Evolutionary conservation across 2,113 vertebrate genomes (phyloP), one percentile per base, ranked within the genome.

Genomic region (Scalopus aquaticus): DNA sequence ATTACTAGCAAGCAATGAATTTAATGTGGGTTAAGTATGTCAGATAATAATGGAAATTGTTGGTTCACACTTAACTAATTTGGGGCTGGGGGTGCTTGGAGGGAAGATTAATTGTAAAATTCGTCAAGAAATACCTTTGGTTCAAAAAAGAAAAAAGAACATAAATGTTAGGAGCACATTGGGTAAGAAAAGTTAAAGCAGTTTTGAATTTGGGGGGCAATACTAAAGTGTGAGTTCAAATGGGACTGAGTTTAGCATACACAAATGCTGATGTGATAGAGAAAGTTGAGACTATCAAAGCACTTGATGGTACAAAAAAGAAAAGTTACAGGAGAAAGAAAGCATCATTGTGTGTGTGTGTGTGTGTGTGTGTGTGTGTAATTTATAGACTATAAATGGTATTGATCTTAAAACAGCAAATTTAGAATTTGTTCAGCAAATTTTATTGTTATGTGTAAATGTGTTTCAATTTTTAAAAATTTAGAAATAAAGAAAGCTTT

Each of bases 121-220:
- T 17, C 20, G 30, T 24, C 46, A 67, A 60, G 13, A 69, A 76
- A 58, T 2, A n/a, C 42, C 12, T 69, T 77, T n/a, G 56, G 74
- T 32, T 17, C 13, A 30, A 54, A 65, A 81, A 42, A 88, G 16
- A 51, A 3, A 56, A 65, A 81, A 44, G 76, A 62, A 3, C 58
- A 37, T 35, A 30, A 42, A 28, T 1, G 32, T 64, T 44, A 10
- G 28, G 37, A 73, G 17, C 9, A 9, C 24, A 67, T 9, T 39
- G 5, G 39, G 15, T 39, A 7, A 19, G n/a, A 35, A 32, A 83
- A 39, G 3, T 44, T 44, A 80, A 72, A 54, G 9, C 35, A 56
- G 11, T 9, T 85, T 85, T 78, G 35, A 1, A 30, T n/a, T 12
- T 28, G 3, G 0, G 0, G 5, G 9, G 7, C 3, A 28, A 17